Conservation (phyloP, 1,140 invertebrate genomes). For the Lordiphosa mommai region DNA sequence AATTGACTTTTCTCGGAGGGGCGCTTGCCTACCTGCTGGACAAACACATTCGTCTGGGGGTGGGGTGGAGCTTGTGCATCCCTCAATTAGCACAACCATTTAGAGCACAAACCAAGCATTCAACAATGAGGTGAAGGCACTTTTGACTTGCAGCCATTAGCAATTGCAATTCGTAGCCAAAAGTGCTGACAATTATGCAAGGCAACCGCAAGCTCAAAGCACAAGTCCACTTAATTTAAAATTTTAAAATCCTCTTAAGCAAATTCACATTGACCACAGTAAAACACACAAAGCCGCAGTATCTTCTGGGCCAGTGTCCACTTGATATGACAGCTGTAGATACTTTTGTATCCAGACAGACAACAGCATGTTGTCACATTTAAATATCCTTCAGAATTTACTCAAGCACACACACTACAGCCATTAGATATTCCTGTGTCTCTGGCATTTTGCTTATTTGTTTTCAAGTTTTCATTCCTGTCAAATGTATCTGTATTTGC, state of each 20-base stretch:
- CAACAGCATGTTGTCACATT: slow-evolving; percentile 56
- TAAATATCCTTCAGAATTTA: slow-evolving; percentile 54
- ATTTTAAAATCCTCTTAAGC: slow-evolving; percentile 72
- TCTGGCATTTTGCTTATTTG: slow-evolving; percentile 57
- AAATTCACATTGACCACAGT: slow-evolving; percentile 59
- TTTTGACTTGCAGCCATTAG: slow-evolving; percentile 16
- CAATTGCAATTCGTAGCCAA: slow-evolving; percentile 43
- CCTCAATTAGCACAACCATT: slow-evolving; percentile 60
- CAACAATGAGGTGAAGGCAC: slow-evolving; percentile 25
- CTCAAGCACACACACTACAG: slow-evolving; percentile 41
- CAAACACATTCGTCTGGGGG: not conserved
- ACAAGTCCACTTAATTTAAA: slow-evolving; percentile 59
- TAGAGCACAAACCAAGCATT: slow-evolving; percentile 49
- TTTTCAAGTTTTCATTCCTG: slow-evolving; percentile 55
- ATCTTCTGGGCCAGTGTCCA: slow-evolving; percentile 26
- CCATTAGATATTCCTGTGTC: slow-evolving; percentile 55
- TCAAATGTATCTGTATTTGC: slow-evolving; percentile 54
- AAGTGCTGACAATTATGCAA: slow-evolving; percentile 60
- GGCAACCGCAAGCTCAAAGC: slow-evolving; percentile 61
- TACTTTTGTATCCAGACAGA: slow-evolving; percentile 57
- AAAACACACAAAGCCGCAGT: slow-evolving; percentile 54
- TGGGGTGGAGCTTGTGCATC: too few relatives aligned
- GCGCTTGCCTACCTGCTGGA: slow-evolving; percentile 9
- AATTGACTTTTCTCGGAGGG: slow-evolving; percentile 49
- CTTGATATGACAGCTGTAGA: slow-evolving; percentile 61